These are phyloP conservation scores for Leucophora obtusa DNA, from an alignment of 2,888 invertebrate species.

Conservation along the genomic window DNA sequence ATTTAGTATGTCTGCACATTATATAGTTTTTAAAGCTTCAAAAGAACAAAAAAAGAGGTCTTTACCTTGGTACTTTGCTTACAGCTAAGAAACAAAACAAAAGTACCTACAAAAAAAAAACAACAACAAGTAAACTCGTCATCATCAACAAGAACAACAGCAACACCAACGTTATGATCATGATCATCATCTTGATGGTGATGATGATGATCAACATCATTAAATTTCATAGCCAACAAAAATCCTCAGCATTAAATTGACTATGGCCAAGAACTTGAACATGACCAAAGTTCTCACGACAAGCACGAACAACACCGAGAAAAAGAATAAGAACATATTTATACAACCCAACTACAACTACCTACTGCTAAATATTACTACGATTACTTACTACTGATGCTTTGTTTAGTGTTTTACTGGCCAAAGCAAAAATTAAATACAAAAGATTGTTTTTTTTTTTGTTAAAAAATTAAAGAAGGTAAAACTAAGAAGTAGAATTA, in stretches of 20 bases:
- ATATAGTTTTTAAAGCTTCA: background rate
- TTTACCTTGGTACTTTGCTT: background rate
- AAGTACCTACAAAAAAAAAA: too few species aligned
- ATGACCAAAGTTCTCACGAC: conserved; percentile 67
- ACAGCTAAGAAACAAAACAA: background rate
- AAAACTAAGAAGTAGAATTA: background rate
- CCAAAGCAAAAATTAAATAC: background rate
- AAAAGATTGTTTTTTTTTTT: background rate
- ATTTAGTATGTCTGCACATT: conserved; percentile 50
- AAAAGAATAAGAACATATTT: conserved; percentile 5
- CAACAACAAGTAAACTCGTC: background rate
- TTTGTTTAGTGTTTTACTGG: background rate
- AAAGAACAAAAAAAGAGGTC: background rate
- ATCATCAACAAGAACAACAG: background rate
- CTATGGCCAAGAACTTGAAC: conserved; percentile 69
- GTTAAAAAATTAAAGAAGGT: too few species aligned
- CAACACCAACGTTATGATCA: conserved; percentile 30
- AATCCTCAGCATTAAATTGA: conserved; percentile 60
- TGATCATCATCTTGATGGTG: conserved; percentile 3
- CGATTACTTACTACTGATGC: background rate
- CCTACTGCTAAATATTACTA: background rate
- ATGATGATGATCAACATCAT: conserved; percentile 52
- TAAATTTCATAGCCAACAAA: conserved; percentile 43
- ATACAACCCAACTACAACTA: background rate
- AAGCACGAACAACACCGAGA: conserved; percentile 50